Evolutionary conservation across 2,888 invertebrate species (phyloP).

Genomic region (Meta bourneti): DNA sequence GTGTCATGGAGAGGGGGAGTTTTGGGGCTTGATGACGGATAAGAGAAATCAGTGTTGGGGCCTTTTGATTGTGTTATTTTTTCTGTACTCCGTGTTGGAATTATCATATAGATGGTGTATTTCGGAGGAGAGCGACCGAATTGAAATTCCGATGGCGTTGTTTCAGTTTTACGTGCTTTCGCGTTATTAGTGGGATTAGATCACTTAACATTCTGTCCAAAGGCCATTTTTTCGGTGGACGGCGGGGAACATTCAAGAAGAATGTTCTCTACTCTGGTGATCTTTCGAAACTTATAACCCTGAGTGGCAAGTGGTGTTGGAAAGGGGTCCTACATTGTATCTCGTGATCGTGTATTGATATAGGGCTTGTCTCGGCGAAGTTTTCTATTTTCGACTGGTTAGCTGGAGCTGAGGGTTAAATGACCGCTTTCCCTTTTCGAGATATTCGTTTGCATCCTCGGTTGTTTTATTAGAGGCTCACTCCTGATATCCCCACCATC

Average conservation of each 20-base stretch:
- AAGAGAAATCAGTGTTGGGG: neutral
- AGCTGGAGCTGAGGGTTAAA: neutral
- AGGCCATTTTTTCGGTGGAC: neutral
- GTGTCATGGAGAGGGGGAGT: conserved; percentile 33
- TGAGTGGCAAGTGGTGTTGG: neutral
- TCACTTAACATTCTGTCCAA: conserved; percentile 26
- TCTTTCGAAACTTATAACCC: neutral
- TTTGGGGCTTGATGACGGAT: neutral
- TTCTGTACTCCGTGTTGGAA: conserved; percentile 23
- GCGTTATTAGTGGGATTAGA: conserved; percentile 63
- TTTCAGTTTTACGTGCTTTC: conserved; percentile 31
- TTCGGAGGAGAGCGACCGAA: conserved; percentile 17
- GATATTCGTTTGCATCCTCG: neutral
- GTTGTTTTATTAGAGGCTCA: neutral
- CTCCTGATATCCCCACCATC: too few relatives aligned
- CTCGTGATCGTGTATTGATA: neutral
- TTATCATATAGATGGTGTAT: conserved; percentile 68
- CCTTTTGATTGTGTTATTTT: neutral
- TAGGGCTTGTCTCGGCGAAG: neutral
- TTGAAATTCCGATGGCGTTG: conserved; percentile 69
- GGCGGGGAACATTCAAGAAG: neutral
- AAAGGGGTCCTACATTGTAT: neutral
- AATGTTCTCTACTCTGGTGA: neutral
- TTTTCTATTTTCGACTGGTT: neutral
- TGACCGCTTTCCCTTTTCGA: neutral